Evolutionary conservation across 2,113 vertebrate genomes (phyloP), one percentile per base, ranked within the genome.

Genomic region (Mesembrinibis cayennensis): DNA sequence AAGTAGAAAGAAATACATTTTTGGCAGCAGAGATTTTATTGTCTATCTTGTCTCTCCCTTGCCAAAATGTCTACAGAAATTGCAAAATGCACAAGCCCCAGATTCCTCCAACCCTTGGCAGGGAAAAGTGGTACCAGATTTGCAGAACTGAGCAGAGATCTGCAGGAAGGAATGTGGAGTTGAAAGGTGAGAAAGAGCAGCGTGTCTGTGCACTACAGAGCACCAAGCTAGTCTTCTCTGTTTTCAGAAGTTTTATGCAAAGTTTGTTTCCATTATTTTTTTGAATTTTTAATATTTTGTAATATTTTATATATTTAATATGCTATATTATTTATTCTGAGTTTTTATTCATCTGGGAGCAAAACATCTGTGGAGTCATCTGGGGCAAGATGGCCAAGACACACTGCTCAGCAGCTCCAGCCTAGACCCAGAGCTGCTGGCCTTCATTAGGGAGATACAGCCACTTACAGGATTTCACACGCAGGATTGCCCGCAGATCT

Each of bases 21-120:
- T 82, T 95, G 88, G 82, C 95, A 93, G 45, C 30, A 81, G 50
- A 55, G 50, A 71, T 78, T 83, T 91, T 49, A 93, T 80, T 91
- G 86, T 81, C 77, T 87, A 7, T 55, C 44, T 71, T 19, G 19
- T 53, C 23, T 38, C 38, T 71, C 21, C 69, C 80, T 78, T 89
- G 55, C 80, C 83, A 94, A 89, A 94, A 62, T 3, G 16, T 30
- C 89, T 90, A 69, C 25, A 82, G 62, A 82, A 59, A 61, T 47
- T 80, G 71, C 53, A 82, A 92, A 92, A 86, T 13, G 40, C 49
- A 63, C 29, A 69, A 88, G 40, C 8, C 45, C 62, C 52, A 61
- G 40, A 82, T 79, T 88, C 62, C 58, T 90, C 66, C 38, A 50
- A 21, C 22, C 59, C 74, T 44, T 77, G 61, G 58, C 76, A 86